Conservation (phyloP, 2,113 vertebrate species). For the Scalopus aquaticus region DNA sequence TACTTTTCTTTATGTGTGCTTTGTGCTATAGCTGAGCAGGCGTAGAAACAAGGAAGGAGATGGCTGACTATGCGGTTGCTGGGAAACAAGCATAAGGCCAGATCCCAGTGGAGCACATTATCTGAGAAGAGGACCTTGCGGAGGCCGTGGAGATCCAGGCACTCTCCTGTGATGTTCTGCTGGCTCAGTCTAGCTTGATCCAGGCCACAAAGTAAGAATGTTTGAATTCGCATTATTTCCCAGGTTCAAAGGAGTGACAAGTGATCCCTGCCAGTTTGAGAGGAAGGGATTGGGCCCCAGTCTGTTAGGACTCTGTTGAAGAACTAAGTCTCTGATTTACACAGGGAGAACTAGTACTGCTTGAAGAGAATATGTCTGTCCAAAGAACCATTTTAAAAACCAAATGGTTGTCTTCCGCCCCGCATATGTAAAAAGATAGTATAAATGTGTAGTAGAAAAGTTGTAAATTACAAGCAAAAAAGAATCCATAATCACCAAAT, state of each 20-base stretch:
- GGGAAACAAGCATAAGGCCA: slow-evolving; percentile 92
- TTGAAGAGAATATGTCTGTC: background rate
- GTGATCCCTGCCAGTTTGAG: background rate
- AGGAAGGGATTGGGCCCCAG: background rate
- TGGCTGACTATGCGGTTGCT: slow-evolving; percentile 88
- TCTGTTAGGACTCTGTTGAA: background rate
- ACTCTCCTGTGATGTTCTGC: slow-evolving; percentile 82
- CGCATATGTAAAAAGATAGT: background rate
- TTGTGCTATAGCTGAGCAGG: slow-evolving; percentile 87
- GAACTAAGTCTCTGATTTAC: background rate
- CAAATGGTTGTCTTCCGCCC: background rate
- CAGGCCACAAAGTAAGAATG: slow-evolving; percentile 93
- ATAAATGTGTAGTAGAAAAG: background rate
- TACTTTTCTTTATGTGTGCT: background rate
- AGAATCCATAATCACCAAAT: background rate
- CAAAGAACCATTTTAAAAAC: background rate
- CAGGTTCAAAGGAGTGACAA: background rate
- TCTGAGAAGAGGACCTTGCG: slow-evolving; percentile 93
- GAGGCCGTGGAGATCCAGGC: slow-evolving; percentile 95
- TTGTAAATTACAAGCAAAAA: background rate
- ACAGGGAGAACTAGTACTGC: background rate
- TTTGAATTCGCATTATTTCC: background rate
- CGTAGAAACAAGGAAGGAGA: slow-evolving; percentile 94
- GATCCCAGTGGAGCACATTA: slow-evolving; percentile 93
- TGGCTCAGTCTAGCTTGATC: slow-evolving; percentile 92